Base-by-base conservation (phyloP, 1,140 invertebrate genomes). In the Saxidomus purpurata region DNA sequence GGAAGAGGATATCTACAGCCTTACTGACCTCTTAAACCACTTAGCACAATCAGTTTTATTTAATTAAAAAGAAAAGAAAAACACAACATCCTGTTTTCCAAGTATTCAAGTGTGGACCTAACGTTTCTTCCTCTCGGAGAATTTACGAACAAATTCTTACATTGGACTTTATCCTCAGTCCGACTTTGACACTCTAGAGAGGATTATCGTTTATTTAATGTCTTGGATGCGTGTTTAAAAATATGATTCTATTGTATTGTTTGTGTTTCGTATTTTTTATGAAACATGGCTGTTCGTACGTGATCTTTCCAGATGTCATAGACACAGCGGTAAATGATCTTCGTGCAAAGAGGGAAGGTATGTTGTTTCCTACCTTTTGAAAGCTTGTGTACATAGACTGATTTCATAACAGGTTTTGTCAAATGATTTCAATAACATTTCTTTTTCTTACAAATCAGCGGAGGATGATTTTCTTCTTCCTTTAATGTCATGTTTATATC, bases 261-360 rank as follows among this genome's bases (percentile, higher is more conserved):
- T 28, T 63, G 59, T 28, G n/a, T 63, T 63, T 63, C 59, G 15
- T 25, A 9, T 9, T 28, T 63, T 63, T 63, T 9, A n/a, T 28
- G 59, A 28, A 25, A 25, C 6, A 28, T 6, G n/a, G 59, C 25
- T 63, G 25, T 6, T 1, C 59, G 1, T 15, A 63, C 25, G 59
- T 63, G 9, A 28, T 28, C 8, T 28, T 63, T 63, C 59, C 22
- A 63, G 1, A 63, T 63, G 59, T 28, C 3, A 6, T 63, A 8
- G 25, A 28, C 25, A 63, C 22, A 28, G 59, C 59, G n/a, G n/a
- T 6, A 28, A 22, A 63, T 19, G 11, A 63, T 28, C n/a, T 28
- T n/a, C 59, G 59, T 63, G 25, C 59, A 28, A 63, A 63, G 59
- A 63, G 59, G 15, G 59, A 63, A 63, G 59, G 59, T 63, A 28